Evolutionary conservation across 2,113 vertebrate species (phyloP).

Genomic region (Excalfactoria chinensis): DNA sequence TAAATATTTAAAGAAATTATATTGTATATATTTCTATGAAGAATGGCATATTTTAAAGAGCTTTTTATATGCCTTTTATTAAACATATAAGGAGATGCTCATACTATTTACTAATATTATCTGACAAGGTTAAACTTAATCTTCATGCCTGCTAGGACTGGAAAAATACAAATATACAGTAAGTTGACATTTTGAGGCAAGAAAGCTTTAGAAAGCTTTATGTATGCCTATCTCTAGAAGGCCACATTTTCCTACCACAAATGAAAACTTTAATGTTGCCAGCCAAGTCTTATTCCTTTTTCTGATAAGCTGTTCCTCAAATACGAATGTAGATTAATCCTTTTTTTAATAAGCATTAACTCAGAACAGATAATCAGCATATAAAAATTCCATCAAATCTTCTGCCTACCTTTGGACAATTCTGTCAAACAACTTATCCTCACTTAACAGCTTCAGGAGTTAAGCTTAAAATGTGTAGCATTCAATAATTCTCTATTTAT

Average conservation of each 20-base stretch:
- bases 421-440: constrained; percentile 79
- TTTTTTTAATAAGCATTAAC: constrained; percentile 89
- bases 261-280: constrained; percentile 86
- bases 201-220: constrained; percentile 68
- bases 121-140: constrained; percentile 73
- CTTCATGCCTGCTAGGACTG: constrained; percentile 50
- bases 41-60: constrained; percentile 14
- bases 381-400: constrained; percentile 89
- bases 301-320: constrained; percentile 87
- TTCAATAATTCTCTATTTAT: constrained; percentile 57
- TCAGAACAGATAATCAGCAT: constrained; percentile 83
- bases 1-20: constrained; percentile 59
- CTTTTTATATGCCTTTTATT: constrained; percentile 51
- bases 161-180: constrained; percentile 29
- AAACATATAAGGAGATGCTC: constrained; percentile 36
- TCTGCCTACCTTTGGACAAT: constrained; percentile 70
- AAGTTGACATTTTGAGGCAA: constrained; percentile 72
- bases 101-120: constrained; percentile 65
- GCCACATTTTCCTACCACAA: constrained; percentile 85
- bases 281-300: constrained; percentile 77
- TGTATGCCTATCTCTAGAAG: constrained; percentile 83
- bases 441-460: constrained; percentile 67
- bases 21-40: constrained; percentile 42
- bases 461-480: constrained; percentile 57
- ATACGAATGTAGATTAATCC: constrained; percentile 90